Conservation (phyloP, 2,888 invertebrate genomes). For the Agriopis marginaria region DNA sequence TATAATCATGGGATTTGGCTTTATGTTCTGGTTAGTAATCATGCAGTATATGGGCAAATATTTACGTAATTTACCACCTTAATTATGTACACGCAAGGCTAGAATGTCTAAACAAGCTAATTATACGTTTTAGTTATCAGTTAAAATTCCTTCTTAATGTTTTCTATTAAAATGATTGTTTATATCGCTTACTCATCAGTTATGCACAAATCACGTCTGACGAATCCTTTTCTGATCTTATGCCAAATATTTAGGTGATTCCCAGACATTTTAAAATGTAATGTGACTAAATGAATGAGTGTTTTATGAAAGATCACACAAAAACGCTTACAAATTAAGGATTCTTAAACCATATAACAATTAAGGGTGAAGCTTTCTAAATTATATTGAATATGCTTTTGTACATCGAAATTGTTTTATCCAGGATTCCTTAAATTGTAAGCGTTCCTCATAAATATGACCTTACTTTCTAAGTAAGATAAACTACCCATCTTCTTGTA, state of each 20-base stretch:
- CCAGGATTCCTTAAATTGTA: background rate
- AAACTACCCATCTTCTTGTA: background rate
- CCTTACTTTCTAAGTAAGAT: background rate
- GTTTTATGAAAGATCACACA: background rate
- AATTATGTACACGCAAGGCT: background rate
- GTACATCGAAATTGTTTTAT: background rate
- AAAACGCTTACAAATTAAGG: background rate
- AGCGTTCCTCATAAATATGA: background rate
- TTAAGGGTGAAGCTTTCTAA: background rate
- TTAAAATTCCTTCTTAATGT: background rate
- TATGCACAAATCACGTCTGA: background rate
- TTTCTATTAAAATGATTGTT: background rate
- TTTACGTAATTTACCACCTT: slow-evolving; percentile 53
- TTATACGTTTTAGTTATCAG: background rate
- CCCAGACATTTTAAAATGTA: background rate
- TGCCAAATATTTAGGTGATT: background rate
- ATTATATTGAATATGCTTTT: background rate
- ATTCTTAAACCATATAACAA: background rate
- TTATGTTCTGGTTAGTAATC: slow-evolving; percentile 59
- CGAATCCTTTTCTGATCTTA: background rate
- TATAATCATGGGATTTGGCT: slow-evolving; percentile 54
- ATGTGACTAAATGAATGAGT: background rate
- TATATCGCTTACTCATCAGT: background rate
- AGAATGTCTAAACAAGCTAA: background rate
- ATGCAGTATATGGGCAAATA: slow-evolving; percentile 61